phyloP scores from a whole-genome alignment of 2,113 vertebrate genomes.

The Myotis lucifugus region DNA sequence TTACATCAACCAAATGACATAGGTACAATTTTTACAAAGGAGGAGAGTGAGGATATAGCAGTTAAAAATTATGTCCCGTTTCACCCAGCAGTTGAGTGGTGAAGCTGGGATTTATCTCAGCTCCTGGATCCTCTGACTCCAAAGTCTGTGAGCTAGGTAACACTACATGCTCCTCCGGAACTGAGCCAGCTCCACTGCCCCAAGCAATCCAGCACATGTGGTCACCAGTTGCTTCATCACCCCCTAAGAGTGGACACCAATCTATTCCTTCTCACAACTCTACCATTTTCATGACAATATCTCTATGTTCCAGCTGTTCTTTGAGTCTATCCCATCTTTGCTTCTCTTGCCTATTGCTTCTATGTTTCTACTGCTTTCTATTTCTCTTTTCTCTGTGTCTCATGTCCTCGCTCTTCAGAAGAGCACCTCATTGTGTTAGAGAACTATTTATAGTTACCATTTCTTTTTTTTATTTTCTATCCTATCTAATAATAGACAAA shows the following conservation, averaged over 20 bases:
- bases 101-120: not conserved
- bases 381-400: not conserved
- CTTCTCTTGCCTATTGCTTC: not conserved
- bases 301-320: not conserved
- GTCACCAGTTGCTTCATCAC: not conserved
- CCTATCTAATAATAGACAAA: too few species aligned
- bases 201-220: not conserved
- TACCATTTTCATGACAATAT: not conserved
- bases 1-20: not conserved
- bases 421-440: not conserved
- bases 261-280: not conserved
- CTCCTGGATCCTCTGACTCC: not conserved
- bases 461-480: not conserved
- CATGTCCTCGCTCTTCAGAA: not conserved
- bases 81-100: not conserved
- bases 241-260: not conserved
- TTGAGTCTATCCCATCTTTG: not conserved
- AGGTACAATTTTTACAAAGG: not conserved
- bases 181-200: not conserved
- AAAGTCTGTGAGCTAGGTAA: not conserved
- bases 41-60: not conserved
- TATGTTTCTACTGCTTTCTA: not conserved
- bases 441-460: not conserved
- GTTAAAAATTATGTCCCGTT: not conserved
- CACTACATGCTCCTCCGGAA: not conserved